Evolutionary conservation across 2,797 vertebrate species (phyloP).

Genomic region (Margarornis squamiger): DNA sequence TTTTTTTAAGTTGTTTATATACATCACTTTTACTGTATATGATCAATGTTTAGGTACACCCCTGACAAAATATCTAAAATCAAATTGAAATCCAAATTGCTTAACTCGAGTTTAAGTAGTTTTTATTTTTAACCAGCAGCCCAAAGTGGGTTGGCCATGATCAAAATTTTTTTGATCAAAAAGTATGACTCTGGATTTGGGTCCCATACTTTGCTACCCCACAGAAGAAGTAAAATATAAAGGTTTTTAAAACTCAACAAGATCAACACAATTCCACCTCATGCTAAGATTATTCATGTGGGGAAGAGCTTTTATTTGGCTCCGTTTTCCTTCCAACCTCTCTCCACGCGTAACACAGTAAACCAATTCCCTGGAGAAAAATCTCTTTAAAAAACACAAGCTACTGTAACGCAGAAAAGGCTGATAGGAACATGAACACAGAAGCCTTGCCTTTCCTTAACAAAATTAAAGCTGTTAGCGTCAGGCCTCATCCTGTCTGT

Average conservation of each 20-base stretch:
- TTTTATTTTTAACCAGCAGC: not conserved
- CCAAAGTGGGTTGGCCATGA: fast-evolving
- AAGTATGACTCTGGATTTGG: not conserved
- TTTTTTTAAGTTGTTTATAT: not conserved
- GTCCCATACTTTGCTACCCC: not conserved
- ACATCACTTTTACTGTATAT: not conserved
- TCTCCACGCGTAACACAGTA: not conserved
- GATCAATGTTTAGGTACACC: not conserved
- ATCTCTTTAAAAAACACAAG: not conserved
- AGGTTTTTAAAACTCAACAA: not conserved
- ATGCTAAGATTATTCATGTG: not conserved
- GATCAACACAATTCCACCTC: not conserved
- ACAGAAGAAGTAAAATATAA: not conserved
- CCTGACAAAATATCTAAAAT: not conserved
- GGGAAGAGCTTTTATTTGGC: not conserved
- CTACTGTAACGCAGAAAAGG: not conserved
- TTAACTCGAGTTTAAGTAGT: not conserved
- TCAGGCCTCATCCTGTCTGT: not conserved
- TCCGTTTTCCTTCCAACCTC: not conserved
- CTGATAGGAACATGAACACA: not conserved
- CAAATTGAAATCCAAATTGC: not conserved
- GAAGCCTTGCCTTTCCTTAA: not conserved
- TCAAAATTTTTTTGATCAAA: not conserved
- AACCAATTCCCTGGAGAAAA: not conserved
- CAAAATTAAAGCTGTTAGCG: constrained; percentile 6